Evolutionary conservation across 2,888 invertebrate genomes (phyloP).

Genomic region (Dascillus cervinus): DNA sequence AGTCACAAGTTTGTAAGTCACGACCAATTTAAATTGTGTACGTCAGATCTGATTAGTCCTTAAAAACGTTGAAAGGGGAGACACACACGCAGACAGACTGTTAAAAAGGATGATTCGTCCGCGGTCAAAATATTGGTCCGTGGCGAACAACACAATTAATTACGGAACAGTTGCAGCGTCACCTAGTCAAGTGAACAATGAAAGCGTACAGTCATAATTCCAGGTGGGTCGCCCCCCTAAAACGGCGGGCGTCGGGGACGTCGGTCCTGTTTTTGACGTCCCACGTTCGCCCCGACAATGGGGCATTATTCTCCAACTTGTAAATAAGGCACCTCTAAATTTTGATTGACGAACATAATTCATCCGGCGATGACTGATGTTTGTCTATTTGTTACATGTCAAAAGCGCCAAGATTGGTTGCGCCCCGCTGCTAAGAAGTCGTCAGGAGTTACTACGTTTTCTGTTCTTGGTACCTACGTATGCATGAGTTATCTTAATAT

Average conservation of each 20-base stretch:
- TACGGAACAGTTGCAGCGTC: constrained; percentile 17
- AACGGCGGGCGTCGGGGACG: too few relatives aligned
- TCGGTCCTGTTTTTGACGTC: constrained; percentile 2
- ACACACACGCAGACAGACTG: too few relatives aligned
- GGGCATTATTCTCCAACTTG: too few relatives aligned
- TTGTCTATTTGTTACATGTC: constrained; percentile 41
- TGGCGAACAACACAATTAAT: constrained; percentile 15
- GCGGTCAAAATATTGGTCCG: constrained; percentile 13
- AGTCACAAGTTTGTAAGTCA: too few relatives aligned
- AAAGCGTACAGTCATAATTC: constrained; percentile 1
- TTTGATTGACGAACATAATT: constrained; percentile 27
- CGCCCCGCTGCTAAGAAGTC: constrained; percentile 38
- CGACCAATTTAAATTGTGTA: too few relatives aligned
- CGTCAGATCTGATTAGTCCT: too few relatives aligned
- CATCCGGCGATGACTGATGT: constrained; percentile 38
- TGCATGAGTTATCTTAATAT: too few relatives aligned
- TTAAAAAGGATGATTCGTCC: too few relatives aligned
- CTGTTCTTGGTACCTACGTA: too few relatives aligned
- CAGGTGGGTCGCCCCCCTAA: constrained; percentile 3
- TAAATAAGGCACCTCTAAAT: constrained; percentile 12
- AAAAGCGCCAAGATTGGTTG: constrained; percentile 38
- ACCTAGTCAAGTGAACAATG: constrained; percentile 9
- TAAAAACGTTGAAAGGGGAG: too few relatives aligned
- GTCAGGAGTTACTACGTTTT: constrained; percentile 33
- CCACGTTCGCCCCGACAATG: too few relatives aligned